Evolutionary conservation across 2,113 vertebrate genomes (phyloP).

Genomic region (Ptilonorhynchus violaceus): DNA sequence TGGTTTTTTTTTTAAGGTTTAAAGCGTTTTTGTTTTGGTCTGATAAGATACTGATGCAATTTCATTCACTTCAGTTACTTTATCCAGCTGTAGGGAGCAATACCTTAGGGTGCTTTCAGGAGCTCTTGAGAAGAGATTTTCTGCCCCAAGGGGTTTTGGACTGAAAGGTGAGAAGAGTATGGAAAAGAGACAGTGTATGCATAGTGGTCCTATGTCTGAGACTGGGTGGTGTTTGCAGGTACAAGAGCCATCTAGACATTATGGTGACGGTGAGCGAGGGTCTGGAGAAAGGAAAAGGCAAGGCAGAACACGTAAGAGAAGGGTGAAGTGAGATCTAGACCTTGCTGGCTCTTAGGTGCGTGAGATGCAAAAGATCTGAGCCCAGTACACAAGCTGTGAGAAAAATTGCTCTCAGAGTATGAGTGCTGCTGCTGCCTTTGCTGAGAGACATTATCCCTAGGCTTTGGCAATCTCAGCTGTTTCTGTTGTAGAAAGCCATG

Average conservation of each 20-base stretch:
- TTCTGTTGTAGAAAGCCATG: neutral
- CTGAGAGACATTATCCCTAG: neutral
- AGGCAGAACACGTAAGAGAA: neutral
- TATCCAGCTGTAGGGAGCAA: neutral
- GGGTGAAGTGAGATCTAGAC: neutral
- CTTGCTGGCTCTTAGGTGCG: neutral
- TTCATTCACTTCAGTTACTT: neutral
- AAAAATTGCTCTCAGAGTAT: neutral
- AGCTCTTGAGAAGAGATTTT: neutral
- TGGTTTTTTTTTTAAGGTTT: neutral
- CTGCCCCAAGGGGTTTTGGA: neutral
- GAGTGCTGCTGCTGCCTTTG: neutral
- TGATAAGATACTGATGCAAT: neutral
- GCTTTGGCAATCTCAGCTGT: neutral
- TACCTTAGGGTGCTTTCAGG: neutral
- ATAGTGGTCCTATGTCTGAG: neutral
- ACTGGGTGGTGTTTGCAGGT: neutral
- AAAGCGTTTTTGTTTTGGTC: accelerated
- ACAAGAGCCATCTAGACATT: neutral
- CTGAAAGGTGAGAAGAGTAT: neutral
- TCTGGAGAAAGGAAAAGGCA: neutral
- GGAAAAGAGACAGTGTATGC: neutral
- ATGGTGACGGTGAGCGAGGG: neutral
- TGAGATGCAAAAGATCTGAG: neutral
- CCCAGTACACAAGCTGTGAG: neutral